Percentiles rank a stretch among this genome's conserved stretches.
These are phyloP conservation scores for Ctenicera cuprea DNA, from an alignment of 2,888 invertebrate species.

Conservation along the genomic window DNA sequence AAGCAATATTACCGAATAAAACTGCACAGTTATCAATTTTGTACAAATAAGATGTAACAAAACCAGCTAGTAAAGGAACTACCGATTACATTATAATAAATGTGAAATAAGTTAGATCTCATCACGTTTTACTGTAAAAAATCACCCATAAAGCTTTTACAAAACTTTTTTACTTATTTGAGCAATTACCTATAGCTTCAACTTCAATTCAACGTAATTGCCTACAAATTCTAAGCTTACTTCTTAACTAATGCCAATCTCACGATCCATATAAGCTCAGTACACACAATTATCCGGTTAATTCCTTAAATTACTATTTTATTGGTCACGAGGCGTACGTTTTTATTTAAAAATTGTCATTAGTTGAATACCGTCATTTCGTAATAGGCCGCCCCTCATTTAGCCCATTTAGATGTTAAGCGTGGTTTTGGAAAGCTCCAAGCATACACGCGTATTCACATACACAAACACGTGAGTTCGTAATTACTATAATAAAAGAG, in stretches of 20 bases:
- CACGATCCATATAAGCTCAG: conserved; percentile 42
- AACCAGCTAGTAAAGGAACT: too few relatives aligned
- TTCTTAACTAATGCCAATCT: conserved; percentile 39
- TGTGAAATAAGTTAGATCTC: background rate
- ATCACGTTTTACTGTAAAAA: conserved; percentile 7
- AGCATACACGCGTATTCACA: conserved; percentile 22
- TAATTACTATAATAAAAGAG: conserved; percentile 38
- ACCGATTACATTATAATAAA: too few relatives aligned
- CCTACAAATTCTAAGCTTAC: conserved; percentile 33
- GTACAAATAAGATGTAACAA: too few relatives aligned
- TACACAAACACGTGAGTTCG: conserved; percentile 28
- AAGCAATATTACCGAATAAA: too few relatives aligned
- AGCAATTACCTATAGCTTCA: conserved; percentile 29
- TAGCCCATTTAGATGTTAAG: conserved; percentile 12
- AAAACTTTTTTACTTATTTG: conserved; percentile 13
- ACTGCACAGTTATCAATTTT: too few relatives aligned
- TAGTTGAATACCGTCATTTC: conserved; percentile 23
- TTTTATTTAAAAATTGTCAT: conserved; percentile 25
- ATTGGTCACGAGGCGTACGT: conserved; percentile 36
- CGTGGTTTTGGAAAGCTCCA: conserved; percentile 8
- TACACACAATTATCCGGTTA: conserved; percentile 36
- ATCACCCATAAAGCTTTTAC: conserved; percentile 2
- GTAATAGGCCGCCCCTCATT: conserved; percentile 29
- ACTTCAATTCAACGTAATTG: conserved; percentile 24
- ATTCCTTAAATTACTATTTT: conserved; percentile 43